These are phyloP conservation scores for Drosophila pegasa DNA, from an alignment of 2,888 invertebrate species.

Conservation along the genomic window DNA sequence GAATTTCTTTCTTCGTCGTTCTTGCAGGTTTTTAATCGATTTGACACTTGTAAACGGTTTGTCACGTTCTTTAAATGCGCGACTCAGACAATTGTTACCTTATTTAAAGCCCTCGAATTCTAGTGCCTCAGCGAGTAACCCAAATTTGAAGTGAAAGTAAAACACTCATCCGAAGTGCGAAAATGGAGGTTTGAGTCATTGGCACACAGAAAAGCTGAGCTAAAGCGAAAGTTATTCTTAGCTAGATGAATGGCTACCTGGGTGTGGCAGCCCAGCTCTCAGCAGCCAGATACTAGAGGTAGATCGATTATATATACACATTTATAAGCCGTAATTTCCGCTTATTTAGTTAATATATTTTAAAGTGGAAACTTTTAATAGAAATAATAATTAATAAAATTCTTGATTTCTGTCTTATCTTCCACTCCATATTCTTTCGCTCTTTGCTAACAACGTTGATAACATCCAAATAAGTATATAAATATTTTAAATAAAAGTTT, in stretches of 20 bases:
- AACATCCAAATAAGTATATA: not conserved
- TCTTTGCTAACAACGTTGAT: not conserved
- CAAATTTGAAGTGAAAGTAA: slow-evolving; percentile 64
- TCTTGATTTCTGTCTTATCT: not conserved
- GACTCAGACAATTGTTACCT: slow-evolving; percentile 32
- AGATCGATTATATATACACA: not conserved
- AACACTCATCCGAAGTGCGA: slow-evolving; percentile 34
- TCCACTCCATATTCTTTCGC: not conserved
- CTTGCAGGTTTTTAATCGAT: slow-evolving; percentile 41
- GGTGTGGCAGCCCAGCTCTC: not conserved
- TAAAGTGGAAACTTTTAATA: too few species aligned
- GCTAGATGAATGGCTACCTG: not conserved
- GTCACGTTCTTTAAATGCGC: slow-evolving; percentile 12
- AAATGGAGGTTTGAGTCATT: slow-evolving; percentile 36
- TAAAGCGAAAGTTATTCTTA: slow-evolving; percentile 13
- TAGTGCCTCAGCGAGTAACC: slow-evolving; percentile 41
- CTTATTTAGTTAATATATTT: too few species aligned
- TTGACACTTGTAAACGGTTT: slow-evolving; percentile 48
- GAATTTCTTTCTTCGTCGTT: not conserved
- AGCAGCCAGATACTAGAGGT: not conserved
- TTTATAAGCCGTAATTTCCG: not conserved
- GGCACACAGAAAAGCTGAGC: slow-evolving; percentile 8
- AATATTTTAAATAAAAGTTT: not conserved
- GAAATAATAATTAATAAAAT: not conserved
- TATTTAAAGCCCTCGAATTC: slow-evolving; percentile 9